Conservation (phyloP, 2,888 invertebrate species). For the Polietes domitor region DNA sequence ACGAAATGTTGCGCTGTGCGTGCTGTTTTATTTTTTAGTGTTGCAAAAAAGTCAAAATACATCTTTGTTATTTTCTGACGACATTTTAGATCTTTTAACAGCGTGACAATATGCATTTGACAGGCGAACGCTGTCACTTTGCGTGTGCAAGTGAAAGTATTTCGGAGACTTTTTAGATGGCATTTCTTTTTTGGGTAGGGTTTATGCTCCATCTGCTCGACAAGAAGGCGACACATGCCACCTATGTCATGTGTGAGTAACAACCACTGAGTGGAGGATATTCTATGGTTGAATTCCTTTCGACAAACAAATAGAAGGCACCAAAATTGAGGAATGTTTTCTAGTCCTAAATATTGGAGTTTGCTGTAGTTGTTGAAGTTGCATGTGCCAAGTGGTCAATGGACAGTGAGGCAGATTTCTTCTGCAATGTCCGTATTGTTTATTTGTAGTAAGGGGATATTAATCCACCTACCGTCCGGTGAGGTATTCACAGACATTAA, state of each 20-base stretch:
- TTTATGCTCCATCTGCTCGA: not conserved
- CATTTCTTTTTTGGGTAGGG: not conserved
- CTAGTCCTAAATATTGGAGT: not conserved
- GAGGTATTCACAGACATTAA: too few species aligned
- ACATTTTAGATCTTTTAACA: constrained; percentile 22
- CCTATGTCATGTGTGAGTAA: constrained; percentile 7
- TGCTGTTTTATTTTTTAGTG: too few species aligned
- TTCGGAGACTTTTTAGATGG: not conserved
- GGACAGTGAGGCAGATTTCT: too few species aligned
- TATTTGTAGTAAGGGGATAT: too few species aligned
- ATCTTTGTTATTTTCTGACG: not conserved
- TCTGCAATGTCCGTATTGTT: too few species aligned
- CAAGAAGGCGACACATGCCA: constrained; percentile 33
- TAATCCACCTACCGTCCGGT: too few species aligned
- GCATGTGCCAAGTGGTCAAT: too few species aligned
- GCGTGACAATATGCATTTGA: constrained; percentile 24
- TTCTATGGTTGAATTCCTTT: not conserved
- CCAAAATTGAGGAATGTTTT: too few species aligned
- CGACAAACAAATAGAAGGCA: not conserved
- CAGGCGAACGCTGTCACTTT: constrained; percentile 29
- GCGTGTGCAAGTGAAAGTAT: not conserved
- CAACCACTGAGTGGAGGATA: not conserved
- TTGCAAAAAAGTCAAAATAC: not conserved
- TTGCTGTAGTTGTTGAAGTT: too few species aligned
- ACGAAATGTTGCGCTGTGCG: too few species aligned